Conservation (phyloP, 2,888 invertebrate species). For the Drosophila antonietae region DNA sequence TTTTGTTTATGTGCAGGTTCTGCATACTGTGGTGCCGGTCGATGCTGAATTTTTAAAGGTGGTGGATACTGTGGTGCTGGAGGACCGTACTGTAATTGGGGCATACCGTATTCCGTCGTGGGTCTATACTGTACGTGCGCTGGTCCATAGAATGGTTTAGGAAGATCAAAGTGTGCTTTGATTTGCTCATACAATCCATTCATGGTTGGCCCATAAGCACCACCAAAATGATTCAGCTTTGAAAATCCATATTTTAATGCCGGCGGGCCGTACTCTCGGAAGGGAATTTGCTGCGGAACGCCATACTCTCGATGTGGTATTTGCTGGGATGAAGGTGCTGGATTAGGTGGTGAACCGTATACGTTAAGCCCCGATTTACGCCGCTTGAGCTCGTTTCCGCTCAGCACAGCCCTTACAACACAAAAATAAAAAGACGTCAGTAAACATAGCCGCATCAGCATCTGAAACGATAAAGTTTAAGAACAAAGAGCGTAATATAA, state of each 20-base stretch:
- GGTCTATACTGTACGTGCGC: conserved; percentile 80
- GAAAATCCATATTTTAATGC: conserved; percentile 85
- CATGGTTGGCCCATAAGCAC: conserved; percentile 63
- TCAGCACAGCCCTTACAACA: conserved; percentile 71
- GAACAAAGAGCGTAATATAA: neutral
- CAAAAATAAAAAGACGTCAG: conserved; percentile 57
- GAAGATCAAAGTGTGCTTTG: conserved; percentile 82
- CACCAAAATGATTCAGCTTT: conserved; percentile 85
- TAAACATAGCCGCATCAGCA: conserved; percentile 67
- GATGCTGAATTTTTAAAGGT: conserved; percentile 55
- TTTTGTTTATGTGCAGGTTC: conserved; percentile 69
- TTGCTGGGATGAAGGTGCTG: conserved; percentile 85
- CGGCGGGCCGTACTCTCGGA: conserved; percentile 83
- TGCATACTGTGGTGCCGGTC: conserved; percentile 52
- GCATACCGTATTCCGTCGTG: conserved; percentile 65
- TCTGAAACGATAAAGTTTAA: conserved; percentile 31
- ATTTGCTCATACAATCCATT: conserved; percentile 82
- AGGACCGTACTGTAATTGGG: conserved; percentile 70
- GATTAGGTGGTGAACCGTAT: conserved; percentile 86
- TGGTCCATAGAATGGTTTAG: conserved; percentile 85
- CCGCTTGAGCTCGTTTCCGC: conserved; percentile 73
- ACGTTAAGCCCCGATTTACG: conserved; percentile 82
- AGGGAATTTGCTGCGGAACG: conserved; percentile 82
- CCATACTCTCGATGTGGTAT: conserved; percentile 86
- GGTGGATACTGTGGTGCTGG: conserved; percentile 84